Base-by-base conservation (phyloP, 2,888 invertebrate genomes). In the Hirtodrosophila confusa region DNA sequence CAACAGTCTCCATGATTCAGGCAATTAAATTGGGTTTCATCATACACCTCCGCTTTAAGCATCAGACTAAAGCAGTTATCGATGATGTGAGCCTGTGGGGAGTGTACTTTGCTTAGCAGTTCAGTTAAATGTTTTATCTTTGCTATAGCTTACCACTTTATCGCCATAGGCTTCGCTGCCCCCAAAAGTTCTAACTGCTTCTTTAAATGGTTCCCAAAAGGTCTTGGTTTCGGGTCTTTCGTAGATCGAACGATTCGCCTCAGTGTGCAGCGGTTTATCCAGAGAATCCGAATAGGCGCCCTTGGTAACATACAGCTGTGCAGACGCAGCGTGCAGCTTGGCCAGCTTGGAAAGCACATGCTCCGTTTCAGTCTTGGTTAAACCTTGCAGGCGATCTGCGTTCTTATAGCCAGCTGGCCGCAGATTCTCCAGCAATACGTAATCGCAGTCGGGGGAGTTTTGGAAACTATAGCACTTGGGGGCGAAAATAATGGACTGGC, bases 271-370 rank as follows among this genome's bases (percentile, higher is more conserved):
- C 1, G 75, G 40, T 8, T 78, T 74, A 29, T 47, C 56, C 6
- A 69, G 6, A 45, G 68, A 43, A 17, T 65, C 63, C 7, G 49
- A 55, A 36, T 74, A 80, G 3, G 56, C 35, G 3, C 88, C 88
- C 27, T 84, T 84, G 9, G 61, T 62, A 0, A 75, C 80, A 9
- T 79, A 74, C 0, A 76, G 58, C 11, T 84, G 78, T 0, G 86
- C 90, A 0, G 91, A 91, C 0, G 86, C 89, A 1, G 91, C 91
- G 80, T 91, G 91, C 36, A 90, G 69, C 33, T 90, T 75, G 3
- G 91, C 89, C 24, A 91, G 53, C 33, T 89, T 87, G 48, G 66
- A 65, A 1, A 91, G 63, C 0, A 82, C 88, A 3, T 78, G 49
- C 51, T 89, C 69, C 0, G 87, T 84, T 47, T 91, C 90, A 3